Conservation (phyloP, 2,888 invertebrate species). For the Chalcis sispes region DNA sequence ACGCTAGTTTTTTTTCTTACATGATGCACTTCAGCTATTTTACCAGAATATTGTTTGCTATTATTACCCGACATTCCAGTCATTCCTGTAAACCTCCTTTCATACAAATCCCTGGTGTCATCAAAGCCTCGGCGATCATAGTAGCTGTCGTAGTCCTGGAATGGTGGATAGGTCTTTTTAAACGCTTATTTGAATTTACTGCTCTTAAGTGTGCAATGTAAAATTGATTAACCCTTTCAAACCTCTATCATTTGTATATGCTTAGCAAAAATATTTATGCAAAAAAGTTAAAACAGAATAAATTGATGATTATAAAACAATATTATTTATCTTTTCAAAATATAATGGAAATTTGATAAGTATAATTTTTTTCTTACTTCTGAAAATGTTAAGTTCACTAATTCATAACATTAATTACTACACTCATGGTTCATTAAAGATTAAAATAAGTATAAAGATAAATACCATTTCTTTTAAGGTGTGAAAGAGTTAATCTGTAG, state of each 20-base stretch:
- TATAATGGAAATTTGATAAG: too few species aligned
- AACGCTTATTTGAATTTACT: constrained; percentile 29
- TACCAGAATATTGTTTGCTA: constrained; percentile 24
- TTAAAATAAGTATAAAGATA: not conserved
- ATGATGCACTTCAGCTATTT: not conserved
- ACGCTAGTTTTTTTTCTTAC: not conserved
- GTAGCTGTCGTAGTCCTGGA: constrained; percentile 85
- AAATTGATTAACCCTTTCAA: constrained; percentile 38
- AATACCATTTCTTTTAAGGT: not conserved
- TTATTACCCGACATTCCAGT: constrained; percentile 72
- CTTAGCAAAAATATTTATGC: too few species aligned
- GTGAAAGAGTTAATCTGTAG: constrained; percentile 36
- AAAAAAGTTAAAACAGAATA: too few species aligned
- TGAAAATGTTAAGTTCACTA: not conserved
- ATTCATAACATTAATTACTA: too few species aligned
- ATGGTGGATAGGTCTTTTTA: constrained; percentile 59
- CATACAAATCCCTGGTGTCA: constrained; percentile 87
- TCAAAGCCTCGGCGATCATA: constrained; percentile 88
- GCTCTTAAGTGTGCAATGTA: constrained; percentile 4
- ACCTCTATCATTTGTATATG: not conserved
- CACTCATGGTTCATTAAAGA: not conserved
- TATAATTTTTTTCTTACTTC: not conserved
- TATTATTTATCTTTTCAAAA: too few species aligned
- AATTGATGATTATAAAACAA: too few species aligned
- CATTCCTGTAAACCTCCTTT: constrained; percentile 85